Base-by-base conservation (phyloP, 2,797 vertebrate species). In the Epinephelus coioides region DNA sequence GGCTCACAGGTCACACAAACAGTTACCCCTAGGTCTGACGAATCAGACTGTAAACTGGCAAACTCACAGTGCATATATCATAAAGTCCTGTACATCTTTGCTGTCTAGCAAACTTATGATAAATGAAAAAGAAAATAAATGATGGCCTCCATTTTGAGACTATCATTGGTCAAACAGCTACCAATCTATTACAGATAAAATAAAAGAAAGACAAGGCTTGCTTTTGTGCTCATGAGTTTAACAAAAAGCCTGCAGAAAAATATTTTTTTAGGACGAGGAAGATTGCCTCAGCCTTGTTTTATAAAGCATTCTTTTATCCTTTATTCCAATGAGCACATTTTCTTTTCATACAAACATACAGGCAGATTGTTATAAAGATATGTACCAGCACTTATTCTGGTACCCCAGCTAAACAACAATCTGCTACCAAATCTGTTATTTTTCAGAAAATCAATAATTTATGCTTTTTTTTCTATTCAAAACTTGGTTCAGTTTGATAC, bases 41-140 rank as follows among this genome's bases (percentile, higher is more conserved):
- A 82, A 78, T 60, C 70, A 78, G 81, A 69, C 67, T 69, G 54
- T 72, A 91, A 85, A 92, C 79, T 79, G 62, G 68, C 53, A 78
- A 74, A 72, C 57, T 56, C 73, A 47, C 60, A 61, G 64, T 74
- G 68, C 65, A 86, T 78, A 84, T 84, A 83, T 60, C 77, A 69
- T 69, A 17, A 60, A 44, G 34, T 10, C n/a, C 47, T 46, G 50
- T 53, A 19, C 21, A 4, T 53, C 3, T 62, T 68, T 50, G 15
- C 27, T 49, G 7, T 59, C 50, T 10, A 21, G 23, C 23, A 72
- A 19, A 53, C 8, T 25, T 55, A 40, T 44, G 14, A 8, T 12
- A 6, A 34, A 34, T 34, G 34, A 34, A 34, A 34, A 34, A 51
- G 4, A 50, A 63, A 30, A 59, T 23, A 40, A 12, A 55, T 47